Evolutionary conservation across 2,888 invertebrate genomes (phyloP), one percentile per base, ranked within the genome.

Genomic region (Caradrina clavipalpis): DNA sequence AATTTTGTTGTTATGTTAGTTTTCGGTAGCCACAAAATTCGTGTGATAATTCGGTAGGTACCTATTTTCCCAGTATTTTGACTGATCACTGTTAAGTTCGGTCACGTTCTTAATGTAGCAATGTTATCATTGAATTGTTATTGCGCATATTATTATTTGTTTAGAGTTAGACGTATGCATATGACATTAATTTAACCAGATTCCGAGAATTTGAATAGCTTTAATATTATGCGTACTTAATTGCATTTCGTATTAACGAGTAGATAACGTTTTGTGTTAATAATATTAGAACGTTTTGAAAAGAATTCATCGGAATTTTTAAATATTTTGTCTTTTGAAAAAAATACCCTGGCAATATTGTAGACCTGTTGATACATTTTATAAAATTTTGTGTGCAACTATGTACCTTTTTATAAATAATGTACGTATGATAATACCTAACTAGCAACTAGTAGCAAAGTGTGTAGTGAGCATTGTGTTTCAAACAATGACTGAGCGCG

Each of bases 401-500:
- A 81, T 73, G 68, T 67, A 77, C 65, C 42, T 65, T 64, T 55
- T 50, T 75, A 19, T 35, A 75, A n/a, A 49, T 67, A 42, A 49
- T 71, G 54, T 74, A 45, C 55, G 42, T 80, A 60, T 63, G 62
- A 79, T 78, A 72, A 6, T 45, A 45, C 5, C 45, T 45, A 45
- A 45, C 76, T 77, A 82, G 70, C 80, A 73, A 80, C 76, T 84
- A 76, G 80, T 84, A 75, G 78, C 77, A 80, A 77, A 82, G 82
- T 83, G 75, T 81, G 79, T 79, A 82, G 83, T 73, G 80, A 84
- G 86, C 86, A 91, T 93, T 93, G 93, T 92, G 86, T 89, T 89
- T 82, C 84, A 87, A 90, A 93, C 92, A 92, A 92, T 93, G 89
- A 90, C 85, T 85, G 85, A 87, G 87, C 86, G 80, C 85, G 85